Evolutionary conservation across 2,797 vertebrate species (phyloP), one percentile per base, ranked within the genome.

Genomic region (Fratercula arctica): DNA sequence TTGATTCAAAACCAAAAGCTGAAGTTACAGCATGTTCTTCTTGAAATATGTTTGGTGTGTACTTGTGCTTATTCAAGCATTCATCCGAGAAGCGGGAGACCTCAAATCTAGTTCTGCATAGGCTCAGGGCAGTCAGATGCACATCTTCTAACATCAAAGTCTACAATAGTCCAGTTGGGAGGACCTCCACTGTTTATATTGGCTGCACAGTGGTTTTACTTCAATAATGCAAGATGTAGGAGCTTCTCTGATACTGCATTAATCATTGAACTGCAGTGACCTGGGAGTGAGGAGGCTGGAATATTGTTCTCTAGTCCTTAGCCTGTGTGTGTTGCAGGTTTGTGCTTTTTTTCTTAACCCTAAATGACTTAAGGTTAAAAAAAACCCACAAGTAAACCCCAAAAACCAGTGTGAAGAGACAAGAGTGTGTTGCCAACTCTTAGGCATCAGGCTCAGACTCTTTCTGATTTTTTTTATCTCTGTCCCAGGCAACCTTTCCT

Each of bases 381-480:
- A 79, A 28, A 33, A 37, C 13, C 26, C 23, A 35, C 13, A 33
- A 18, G 4, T 5, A 39, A 51, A 39, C 11, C 16, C 25, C 6
- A 4, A 33, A 88, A 63, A 67, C 1, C 25, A 48, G 25, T 0
- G 1, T 50, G 35, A 68, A 89, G 37, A 87, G 46, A 61, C 45
- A 10, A n/a, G 31, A 64, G 6, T 29, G 16, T 70, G 9, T 87
- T 91, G 56, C 31, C 50, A 81, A 0, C 37, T 64, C 50, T n/a
- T 70, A 45, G 57, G 53, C 13, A 60, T 77, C 41, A 64, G 41
- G 68, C 43, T 91, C 33, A 53, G 46, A 28, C 39, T 67, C 50
- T 35, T 96, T 89, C 33, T 91, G 69, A 57, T 94, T 88, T 91
- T 70, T 70, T 88, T 85, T 64, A 84, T 29, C n/a, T 80, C 31